Percentiles rank a stretch among this genome's conserved stretches.
phyloP scores from a whole-genome alignment of 2,888 invertebrate genomes.

The Folsomia manolachei region DNA sequence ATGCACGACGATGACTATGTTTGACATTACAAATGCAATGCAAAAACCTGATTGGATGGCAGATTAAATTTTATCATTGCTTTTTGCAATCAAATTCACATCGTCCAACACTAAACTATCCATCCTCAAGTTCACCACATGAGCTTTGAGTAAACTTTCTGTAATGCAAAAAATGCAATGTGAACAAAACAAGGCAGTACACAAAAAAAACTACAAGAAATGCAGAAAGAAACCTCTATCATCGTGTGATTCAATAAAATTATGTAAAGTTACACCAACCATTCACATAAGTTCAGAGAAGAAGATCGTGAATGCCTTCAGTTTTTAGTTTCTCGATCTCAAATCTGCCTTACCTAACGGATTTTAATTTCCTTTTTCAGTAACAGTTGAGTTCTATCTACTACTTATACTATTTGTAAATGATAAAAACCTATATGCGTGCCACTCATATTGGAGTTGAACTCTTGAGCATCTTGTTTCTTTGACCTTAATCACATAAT shows the following conservation, averaged over 20 bases:
- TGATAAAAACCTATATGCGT: too few relatives aligned
- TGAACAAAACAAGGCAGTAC: background rate
- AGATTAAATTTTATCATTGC: slow-evolving; percentile 12
- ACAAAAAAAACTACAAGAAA: background rate
- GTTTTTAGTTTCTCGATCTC: background rate
- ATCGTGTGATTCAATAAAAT: background rate
- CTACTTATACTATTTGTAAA: too few relatives aligned
- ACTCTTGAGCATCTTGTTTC: background rate
- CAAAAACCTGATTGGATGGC: slow-evolving; percentile 2
- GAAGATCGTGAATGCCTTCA: background rate
- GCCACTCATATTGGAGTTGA: too few relatives aligned
- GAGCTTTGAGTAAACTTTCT: background rate
- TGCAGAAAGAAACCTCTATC: background rate
- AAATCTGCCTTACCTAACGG: background rate
- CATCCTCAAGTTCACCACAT: background rate
- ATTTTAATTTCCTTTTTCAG: background rate
- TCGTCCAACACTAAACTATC: background rate
- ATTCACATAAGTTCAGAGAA: too few relatives aligned
- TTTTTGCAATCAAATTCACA: background rate
- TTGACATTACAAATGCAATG: too few relatives aligned
- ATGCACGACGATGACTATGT: background rate
- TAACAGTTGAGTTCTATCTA: too few relatives aligned
- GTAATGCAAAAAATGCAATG: background rate
- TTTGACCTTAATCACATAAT: background rate
- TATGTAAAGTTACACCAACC: background rate